phyloP scores from a whole-genome alignment of 2,797 vertebrate genomes.

The Eospalax fontanierii region DNA sequence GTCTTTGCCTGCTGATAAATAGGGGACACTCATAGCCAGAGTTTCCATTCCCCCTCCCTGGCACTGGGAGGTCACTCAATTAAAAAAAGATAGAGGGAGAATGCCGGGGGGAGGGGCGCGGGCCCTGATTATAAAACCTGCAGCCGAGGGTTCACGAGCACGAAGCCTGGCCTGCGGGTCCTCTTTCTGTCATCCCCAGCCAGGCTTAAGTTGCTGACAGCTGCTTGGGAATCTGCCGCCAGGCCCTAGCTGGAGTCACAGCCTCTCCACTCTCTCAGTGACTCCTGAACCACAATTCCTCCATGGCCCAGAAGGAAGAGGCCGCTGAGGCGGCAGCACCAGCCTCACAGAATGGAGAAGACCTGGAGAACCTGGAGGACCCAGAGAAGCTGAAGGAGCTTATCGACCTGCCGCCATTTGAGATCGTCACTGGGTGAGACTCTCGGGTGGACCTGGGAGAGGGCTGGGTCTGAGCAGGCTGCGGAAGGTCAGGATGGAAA shows the following conservation, averaged over 20 bases:
- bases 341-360: conserved; percentile 86
- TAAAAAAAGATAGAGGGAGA: conserved; percentile 85
- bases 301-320: conserved; percentile 91
- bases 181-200: conserved; percentile 79
- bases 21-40: conserved; percentile 78
- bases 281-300: background rate
- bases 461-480: background rate
- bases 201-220: conserved; percentile 89
- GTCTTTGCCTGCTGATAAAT: conserved; percentile 87
- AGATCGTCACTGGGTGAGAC: conserved; percentile 95
- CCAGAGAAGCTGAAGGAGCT: conserved; percentile 91
- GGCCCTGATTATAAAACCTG: conserved; percentile 81
- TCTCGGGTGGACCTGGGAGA: background rate
- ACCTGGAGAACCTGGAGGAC: conserved; percentile 85
- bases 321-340: background rate
- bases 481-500: background rate
- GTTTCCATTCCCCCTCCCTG: conserved; percentile 87
- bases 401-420: conserved; percentile 95
- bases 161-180: conserved; percentile 79
- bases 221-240: conserved; percentile 86
- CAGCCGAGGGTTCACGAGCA: conserved; percentile 69
- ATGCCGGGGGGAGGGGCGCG: conserved; percentile 67
- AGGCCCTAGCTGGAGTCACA: conserved; percentile 66
- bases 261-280: conserved; percentile 72
- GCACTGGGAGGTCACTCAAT: conserved; percentile 82